Percentiles rank a stretch among this genome's conserved stretches.
phyloP scores from a whole-genome alignment of 2,888 invertebrate genomes.

The Pemphredon lugubris region DNA sequence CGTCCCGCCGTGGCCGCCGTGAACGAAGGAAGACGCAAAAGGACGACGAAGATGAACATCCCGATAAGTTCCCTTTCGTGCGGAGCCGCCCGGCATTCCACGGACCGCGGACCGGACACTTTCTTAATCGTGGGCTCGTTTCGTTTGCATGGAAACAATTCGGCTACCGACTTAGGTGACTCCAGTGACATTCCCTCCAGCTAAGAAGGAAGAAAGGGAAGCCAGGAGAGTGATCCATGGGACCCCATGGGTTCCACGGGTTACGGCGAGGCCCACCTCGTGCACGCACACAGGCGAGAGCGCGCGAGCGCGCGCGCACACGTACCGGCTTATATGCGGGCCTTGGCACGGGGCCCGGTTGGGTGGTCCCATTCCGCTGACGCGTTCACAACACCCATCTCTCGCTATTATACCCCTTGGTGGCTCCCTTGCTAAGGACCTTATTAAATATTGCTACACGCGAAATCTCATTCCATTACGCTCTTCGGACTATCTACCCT shows the following conservation, averaged over 20 bases:
- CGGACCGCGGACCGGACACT: constrained; percentile 59
- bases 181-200: constrained; percentile 63
- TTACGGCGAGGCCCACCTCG: constrained; percentile 37
- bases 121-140: constrained; percentile 67
- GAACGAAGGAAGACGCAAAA: constrained; percentile 45
- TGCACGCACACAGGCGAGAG: constrained; percentile 49
- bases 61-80: constrained; percentile 61
- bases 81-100: constrained; percentile 60
- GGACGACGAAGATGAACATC: constrained; percentile 61
- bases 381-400: constrained; percentile 78
- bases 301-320: constrained; percentile 30
- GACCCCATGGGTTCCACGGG: constrained; percentile 63
- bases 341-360: constrained; percentile 75
- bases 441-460: constrained; percentile 78
- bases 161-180: constrained; percentile 70
- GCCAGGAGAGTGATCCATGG: constrained; percentile 67
- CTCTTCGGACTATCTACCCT: too few species aligned
- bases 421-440: constrained; percentile 75
- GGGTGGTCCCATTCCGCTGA: constrained; percentile 80
- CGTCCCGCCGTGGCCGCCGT: background rate
- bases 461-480: constrained; percentile 70
- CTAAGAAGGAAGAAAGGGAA: constrained; percentile 49
- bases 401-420: constrained; percentile 73
- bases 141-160: constrained; percentile 71
- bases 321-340: constrained; percentile 66